Conservation (phyloP, 1,140 invertebrate species). For the Phenacoccus solenopsis region DNA sequence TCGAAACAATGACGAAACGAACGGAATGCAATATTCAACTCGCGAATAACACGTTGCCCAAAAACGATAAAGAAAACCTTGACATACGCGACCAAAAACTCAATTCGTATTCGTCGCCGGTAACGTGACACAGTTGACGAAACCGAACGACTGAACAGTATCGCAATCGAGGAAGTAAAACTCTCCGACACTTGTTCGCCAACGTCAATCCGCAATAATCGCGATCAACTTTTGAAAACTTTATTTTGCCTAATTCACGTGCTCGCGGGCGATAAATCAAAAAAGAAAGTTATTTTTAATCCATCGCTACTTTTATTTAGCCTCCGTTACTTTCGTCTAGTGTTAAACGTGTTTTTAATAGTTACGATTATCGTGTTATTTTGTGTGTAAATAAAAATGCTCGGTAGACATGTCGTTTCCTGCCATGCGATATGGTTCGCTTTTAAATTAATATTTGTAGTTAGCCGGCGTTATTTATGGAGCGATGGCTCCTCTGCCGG, state of each 20-base stretch:
- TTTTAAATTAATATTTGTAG: background rate
- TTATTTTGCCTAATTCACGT: background rate
- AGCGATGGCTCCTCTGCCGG: too few species aligned
- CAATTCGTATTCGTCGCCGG: too few species aligned
- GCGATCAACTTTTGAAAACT: background rate
- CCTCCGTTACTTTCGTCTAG: too few species aligned
- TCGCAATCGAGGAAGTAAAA: background rate
- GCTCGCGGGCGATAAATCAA: background rate
- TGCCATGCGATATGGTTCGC: background rate
- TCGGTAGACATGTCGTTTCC: background rate
- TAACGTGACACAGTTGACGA: too few species aligned
- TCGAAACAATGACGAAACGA: too few species aligned
- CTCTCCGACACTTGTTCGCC: background rate
- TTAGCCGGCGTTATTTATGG: too few species aligned
- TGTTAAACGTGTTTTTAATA: background rate
- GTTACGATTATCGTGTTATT: background rate
- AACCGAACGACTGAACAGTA: too few species aligned
- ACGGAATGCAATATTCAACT: too few species aligned
- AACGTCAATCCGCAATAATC: background rate
- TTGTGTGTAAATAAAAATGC: background rate
- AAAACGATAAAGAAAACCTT: too few species aligned
- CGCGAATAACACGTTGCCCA: too few species aligned
- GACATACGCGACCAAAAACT: too few species aligned
- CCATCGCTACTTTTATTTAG: background rate
- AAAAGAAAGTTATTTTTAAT: constrained; percentile 4